Base-by-base conservation (phyloP, 1,140 invertebrate genomes). In the Nasonia vitripennis region DNA sequence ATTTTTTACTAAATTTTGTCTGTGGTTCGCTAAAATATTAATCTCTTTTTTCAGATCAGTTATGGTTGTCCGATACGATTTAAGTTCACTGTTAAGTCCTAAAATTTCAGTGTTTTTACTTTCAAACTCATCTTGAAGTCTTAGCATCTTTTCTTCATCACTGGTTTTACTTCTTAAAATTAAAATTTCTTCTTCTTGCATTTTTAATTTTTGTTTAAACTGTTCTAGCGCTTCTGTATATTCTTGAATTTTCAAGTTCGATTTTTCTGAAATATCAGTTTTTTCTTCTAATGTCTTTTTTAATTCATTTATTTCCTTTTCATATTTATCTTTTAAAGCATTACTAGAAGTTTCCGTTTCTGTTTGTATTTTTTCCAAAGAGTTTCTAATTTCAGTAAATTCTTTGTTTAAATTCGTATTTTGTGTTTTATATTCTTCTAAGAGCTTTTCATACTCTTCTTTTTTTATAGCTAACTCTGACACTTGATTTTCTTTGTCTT, bases 341-440 rank as follows among this genome's bases (percentile, higher is more conserved):
- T 51, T 70, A 67, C 51, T 37, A 23, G 10, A 23, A 77, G 6
- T 70, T 70, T 81, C 41, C 17, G 20, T 31, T 41, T 78, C 55
- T n/a, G 79, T 87, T 48, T 90, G 88, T 10, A 90, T 77, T 70
- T 90, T 88, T 27, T 91, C 87, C 27, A 88, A 87, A 14, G 27
- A 83, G 12, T 86, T 70, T 41, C 23, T 86, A 55, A 27, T 87
- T 83, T 81, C 81, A 78, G 0, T 14, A 83, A 78, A 77, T 88
- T 48, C 87, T 87, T 27, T 87, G 74, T 37, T 55, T 37, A 62
- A 88, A 27, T 67, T 87, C 88, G 11, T 91, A 91, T 81, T 94
- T 92, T 34, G 94, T 89, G 84, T 94, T 93, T 83, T 95, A 93
- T 85, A 93, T 94, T 83, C n/a, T 37, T 86, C 83, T 27, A 86